A percentile compares a stretch with the other conserved stretches of the same genome.
phyloP scores from a whole-genome alignment of 1,140 invertebrate species.

The Solenopsis invicta region DNA sequence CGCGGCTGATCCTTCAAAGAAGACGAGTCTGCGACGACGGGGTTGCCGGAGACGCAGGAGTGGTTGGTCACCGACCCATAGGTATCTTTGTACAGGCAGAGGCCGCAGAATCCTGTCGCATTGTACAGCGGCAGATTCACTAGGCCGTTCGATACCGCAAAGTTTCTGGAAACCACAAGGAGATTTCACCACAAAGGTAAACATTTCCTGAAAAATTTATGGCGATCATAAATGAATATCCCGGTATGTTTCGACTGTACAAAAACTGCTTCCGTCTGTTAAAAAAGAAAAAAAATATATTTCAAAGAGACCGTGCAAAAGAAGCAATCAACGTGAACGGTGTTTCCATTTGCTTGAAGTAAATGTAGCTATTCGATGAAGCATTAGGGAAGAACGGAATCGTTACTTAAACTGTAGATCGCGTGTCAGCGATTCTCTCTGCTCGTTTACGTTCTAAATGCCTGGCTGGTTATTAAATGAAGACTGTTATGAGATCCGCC shows the following conservation, averaged over 20 bases:
- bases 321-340: background rate
- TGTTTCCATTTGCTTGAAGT: background rate
- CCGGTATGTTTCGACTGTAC: background rate
- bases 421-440: constrained; percentile 45
- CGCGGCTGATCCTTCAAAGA: constrained; percentile 66
- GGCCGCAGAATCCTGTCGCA: constrained; percentile 75
- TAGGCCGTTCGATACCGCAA: constrained; percentile 80
- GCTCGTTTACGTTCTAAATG: constrained; percentile 49
- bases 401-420: constrained; percentile 59
- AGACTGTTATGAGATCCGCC: constrained; percentile 31
- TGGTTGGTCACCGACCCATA: constrained; percentile 68
- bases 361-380: constrained; percentile 22
- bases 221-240: background rate
- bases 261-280: background rate
- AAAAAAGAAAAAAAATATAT: background rate
- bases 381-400: constrained; percentile 44
- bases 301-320: background rate
- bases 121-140: constrained; percentile 78
- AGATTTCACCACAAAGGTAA: background rate
- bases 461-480: constrained; percentile 25
- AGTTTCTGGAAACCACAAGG: constrained; percentile 77
- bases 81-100: constrained; percentile 81
- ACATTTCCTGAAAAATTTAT: background rate
- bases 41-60: constrained; percentile 67
- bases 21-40: constrained; percentile 33